Conservation (phyloP, 2,113 vertebrate species). For the Zosterops japonicus region DNA sequence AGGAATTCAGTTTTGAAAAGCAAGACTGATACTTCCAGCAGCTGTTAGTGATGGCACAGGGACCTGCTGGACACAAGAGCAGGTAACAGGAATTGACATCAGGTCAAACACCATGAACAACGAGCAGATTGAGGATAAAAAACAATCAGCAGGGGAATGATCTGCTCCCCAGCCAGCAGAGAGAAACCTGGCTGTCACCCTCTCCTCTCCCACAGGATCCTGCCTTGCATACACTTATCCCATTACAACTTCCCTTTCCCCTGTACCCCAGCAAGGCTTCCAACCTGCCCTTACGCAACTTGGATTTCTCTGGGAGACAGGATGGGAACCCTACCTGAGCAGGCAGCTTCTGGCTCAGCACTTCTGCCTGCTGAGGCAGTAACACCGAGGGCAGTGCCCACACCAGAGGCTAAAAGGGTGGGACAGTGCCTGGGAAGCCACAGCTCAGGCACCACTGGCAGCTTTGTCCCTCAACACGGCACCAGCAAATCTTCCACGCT, state of each 20-base stretch:
- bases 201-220: not conserved
- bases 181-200: not conserved
- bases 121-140: fast-evolving
- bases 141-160: not conserved
- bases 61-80: fast-evolving
- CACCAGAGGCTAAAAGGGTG: constrained; percentile 18
- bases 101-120: fast-evolving
- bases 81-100: not conserved
- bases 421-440: not conserved
- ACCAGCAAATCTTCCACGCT: not conserved
- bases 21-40: not conserved
- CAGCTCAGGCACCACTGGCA: fast-evolving
- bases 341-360: constrained; percentile 28
- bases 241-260: not conserved
- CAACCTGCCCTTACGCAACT: not conserved
- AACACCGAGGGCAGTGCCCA: not conserved
- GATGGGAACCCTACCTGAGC: not conserved
- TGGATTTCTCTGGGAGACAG: fast-evolving
- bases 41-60: not conserved
- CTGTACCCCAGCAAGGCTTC: not conserved
- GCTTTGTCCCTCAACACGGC: not conserved
- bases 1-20: not conserved
- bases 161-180: not conserved
- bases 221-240: not conserved
- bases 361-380: not conserved